Percentiles rank a stretch among this genome's conserved stretches.
These are phyloP conservation scores for Otus scops DNA, from an alignment of 2,797 vertebrate species.

Conservation along the genomic window DNA sequence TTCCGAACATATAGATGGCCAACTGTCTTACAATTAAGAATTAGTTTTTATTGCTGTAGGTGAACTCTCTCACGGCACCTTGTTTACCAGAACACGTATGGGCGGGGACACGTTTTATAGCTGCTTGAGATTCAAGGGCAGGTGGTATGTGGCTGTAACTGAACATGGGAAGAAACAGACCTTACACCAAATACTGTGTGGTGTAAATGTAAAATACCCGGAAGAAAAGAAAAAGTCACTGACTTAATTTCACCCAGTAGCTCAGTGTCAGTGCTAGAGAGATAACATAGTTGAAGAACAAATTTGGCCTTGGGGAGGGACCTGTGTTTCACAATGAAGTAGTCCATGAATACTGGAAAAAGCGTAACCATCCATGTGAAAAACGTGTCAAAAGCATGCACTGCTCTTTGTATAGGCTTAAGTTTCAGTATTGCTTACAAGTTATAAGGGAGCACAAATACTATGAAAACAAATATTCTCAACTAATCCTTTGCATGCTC, in stretches of 20 bases:
- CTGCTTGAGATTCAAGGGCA: not conserved
- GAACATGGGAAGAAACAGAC: not conserved
- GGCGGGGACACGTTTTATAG: not conserved
- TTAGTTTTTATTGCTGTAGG: not conserved
- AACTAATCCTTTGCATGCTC: not conserved
- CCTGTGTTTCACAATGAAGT: not conserved
- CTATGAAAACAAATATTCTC: not conserved
- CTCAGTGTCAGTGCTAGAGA: not conserved
- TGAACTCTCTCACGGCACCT: not conserved
- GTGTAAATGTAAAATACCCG: not conserved
- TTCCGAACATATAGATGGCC: not conserved
- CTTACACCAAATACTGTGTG: not conserved
- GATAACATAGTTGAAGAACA: not conserved
- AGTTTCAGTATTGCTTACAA: not conserved
- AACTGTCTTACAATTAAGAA: not conserved
- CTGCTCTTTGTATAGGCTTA: not conserved
- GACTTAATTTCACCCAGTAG: not conserved
- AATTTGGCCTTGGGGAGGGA: not conserved
- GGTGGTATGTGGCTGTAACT: not conserved
- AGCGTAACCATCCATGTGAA: not conserved
- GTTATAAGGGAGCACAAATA: not conserved
- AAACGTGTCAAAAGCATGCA: not conserved
- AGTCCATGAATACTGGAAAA: not conserved
- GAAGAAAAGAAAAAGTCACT: not conserved
- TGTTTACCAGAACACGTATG: not conserved